A percentile compares a stretch with the other conserved stretches of the same genome.
Evolutionary conservation across 2,888 invertebrate species (phyloP).

Genomic region (Agrochola litura): DNA sequence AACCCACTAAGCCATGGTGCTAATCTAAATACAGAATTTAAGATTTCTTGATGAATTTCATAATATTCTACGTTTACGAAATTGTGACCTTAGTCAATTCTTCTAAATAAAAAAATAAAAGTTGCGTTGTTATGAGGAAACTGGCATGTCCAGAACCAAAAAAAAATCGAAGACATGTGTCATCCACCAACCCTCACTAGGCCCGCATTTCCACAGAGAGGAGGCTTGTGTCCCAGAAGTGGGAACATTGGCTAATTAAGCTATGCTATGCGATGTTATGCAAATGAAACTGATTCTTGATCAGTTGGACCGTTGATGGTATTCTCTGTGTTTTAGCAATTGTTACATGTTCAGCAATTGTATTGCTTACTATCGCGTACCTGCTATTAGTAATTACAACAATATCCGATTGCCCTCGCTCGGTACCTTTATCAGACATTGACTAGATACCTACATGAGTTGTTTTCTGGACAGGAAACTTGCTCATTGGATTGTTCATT

Average conservation of each 20-base stretch:
- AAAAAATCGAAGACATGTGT: no score
- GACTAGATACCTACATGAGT: not conserved
- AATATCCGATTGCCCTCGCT: not conserved
- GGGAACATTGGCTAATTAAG: no score
- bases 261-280: not conserved
- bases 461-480: slow-evolving; percentile 15
- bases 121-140: no score
- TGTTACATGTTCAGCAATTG: not conserved
- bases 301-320: not conserved
- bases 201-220: no score
- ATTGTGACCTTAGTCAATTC: not conserved
- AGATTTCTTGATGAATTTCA: not conserved
- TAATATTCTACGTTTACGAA: not conserved
- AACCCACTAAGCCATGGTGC: not conserved
- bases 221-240: no score
- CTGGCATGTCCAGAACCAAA: no score
- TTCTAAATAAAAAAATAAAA: not conserved
- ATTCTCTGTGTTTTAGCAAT: not conserved
- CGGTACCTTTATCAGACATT: not conserved
- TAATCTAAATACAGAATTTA: not conserved
- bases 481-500: not conserved
- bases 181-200: no score
- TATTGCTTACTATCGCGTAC: no score
- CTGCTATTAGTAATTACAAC: not conserved
- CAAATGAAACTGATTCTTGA: not conserved